Base-by-base conservation (phyloP, 2,888 invertebrate genomes). In the Rapana venosa region DNA sequence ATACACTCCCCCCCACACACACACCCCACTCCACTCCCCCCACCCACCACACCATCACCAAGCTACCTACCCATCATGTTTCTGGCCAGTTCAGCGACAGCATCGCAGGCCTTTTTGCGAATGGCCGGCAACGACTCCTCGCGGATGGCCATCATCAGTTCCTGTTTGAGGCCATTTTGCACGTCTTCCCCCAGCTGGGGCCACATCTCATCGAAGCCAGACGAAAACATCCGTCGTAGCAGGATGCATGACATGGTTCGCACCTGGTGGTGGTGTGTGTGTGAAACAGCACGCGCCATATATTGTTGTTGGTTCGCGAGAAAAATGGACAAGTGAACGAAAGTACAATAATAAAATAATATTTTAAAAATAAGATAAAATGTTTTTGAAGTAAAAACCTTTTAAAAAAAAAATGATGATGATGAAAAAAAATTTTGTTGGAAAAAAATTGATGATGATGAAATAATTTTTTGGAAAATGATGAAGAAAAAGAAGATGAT, bases 181-280 rank as follows among this genome's bases (percentile, higher is more conserved):
- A 97, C 97, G 94, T 98, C 98, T 92, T 97, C 97, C 1, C 98
- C 97, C 92, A 98, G 96, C 97, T 98, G 98, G n/a, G 98, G 97
- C 96, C 98, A 99, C 96, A 99, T 98, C 91, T 98, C 98, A 95
- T 98, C 97, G 96, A 99, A 99, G 94, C 98, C 98, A 77, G 98
- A 97, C 87, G 98, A 98, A 95, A 97, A 95, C 30, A 99, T 97
- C 91, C 99, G 97, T 84, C 99, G 97, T 93, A 99, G 97, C 92
- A 99, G 97, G 70, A 99, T 99, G 8, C 99, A 98, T n/a, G 99
- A 98, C 97, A 99, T 98, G 93, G 98, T 98, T 70, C 99, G 97
- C 88, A 98, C 97, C 97, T 97, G 91, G 0, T 35, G 2, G 79
- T 79, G 13, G 47, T 47, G 47, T 47, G 47, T 47, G 47, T 47